Percentiles rank a stretch among this genome's conserved stretches.
Conservation (phyloP, 2,113 vertebrate genomes). For the Actenoides lindsayi region DNA sequence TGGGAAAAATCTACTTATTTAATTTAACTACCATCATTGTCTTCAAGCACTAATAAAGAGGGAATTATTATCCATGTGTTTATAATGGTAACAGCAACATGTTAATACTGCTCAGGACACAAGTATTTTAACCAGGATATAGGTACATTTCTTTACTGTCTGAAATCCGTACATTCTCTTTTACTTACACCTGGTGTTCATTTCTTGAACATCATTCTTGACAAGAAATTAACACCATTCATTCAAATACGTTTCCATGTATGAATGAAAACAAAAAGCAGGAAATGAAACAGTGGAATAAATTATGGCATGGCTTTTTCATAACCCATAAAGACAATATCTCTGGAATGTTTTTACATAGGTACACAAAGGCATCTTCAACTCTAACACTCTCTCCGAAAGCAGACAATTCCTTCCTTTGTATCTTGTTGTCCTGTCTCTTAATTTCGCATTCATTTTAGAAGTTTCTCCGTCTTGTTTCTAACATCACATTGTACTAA, state of each 20-base stretch:
- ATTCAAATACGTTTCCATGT: background rate
- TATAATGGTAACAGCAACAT: background rate
- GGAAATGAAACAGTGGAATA: background rate
- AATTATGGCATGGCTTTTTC: background rate
- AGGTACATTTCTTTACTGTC: background rate
- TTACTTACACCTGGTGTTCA: background rate
- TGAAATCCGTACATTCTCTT: background rate
- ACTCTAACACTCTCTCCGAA: background rate
- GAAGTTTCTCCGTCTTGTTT: background rate
- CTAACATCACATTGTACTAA: background rate
- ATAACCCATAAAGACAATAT: background rate
- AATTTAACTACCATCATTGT: background rate
- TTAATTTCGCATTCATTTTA: background rate
- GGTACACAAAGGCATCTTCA: background rate
- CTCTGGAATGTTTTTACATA: background rate
- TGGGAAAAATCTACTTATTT: background rate
- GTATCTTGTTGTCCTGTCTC: background rate
- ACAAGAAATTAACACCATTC: background rate
- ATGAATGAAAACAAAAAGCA: background rate
- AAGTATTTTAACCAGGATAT: background rate
- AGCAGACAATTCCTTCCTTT: background rate
- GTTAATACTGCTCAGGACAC: background rate
- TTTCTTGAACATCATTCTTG: background rate
- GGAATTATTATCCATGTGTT: background rate
- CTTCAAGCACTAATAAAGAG: background rate